These are phyloP conservation scores for Plebejus melissa DNA, from an alignment of 2,888 invertebrate genomes.

Conservation along the genomic window DNA sequence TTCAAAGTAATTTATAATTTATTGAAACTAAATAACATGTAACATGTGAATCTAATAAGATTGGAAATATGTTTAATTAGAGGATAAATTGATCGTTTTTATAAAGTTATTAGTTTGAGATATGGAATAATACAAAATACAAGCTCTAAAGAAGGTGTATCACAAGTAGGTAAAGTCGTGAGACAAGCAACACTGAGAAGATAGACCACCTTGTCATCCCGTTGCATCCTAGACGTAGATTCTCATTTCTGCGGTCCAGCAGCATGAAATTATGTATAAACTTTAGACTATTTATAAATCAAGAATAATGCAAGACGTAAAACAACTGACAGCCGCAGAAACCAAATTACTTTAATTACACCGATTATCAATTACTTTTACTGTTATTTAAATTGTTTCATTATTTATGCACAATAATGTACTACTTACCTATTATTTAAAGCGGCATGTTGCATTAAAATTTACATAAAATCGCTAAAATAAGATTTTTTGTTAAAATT, in stretches of 20 bases:
- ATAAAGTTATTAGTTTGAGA: background rate
- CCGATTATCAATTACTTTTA: background rate
- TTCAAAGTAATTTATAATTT: background rate
- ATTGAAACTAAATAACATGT: background rate
- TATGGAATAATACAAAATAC: background rate
- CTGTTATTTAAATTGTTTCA: background rate
- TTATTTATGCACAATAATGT: background rate
- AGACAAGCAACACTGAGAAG: constrained; percentile 37
- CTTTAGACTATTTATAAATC: constrained; percentile 36
- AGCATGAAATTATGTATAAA: constrained; percentile 56
- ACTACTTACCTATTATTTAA: constrained; percentile 20
- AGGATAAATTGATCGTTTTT: background rate
- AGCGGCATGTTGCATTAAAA: constrained; percentile 24
- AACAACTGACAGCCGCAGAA: constrained; percentile 76
- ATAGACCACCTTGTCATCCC: constrained; percentile 72
- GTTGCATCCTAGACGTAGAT: constrained; percentile 71
- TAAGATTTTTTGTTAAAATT: constrained; percentile 23
- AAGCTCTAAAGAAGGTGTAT: background rate
- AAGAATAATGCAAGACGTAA: constrained; percentile 62
- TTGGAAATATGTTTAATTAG: background rate
- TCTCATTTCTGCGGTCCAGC: constrained; percentile 60
- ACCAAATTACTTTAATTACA: background rate
- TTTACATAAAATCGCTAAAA: constrained; percentile 8
- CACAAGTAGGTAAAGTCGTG: background rate
- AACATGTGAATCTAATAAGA: background rate